Percentiles rank a stretch among this genome's conserved stretches.
Evolutionary conservation across 2,888 invertebrate species (phyloP).

Genomic region (Drosophila melanosoma): DNA sequence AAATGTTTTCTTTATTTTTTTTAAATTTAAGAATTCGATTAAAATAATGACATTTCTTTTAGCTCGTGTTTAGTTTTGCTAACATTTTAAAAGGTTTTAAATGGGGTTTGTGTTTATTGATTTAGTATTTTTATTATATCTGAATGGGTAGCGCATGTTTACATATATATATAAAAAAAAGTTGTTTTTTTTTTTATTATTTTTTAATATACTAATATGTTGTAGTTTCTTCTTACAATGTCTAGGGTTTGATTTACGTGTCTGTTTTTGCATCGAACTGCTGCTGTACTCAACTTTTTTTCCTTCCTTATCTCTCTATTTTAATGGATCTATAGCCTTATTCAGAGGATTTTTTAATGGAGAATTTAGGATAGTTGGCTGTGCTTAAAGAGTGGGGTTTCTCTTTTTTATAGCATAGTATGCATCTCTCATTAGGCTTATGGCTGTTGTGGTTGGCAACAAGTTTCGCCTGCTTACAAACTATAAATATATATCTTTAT

Average conservation of each 20-base stretch:
- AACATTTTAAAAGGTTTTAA: constrained; percentile 47
- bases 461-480: constrained; percentile 33
- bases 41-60: constrained; percentile 35
- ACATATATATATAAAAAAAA: constrained; percentile 31
- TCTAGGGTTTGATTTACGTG: constrained; percentile 44
- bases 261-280: not conserved
- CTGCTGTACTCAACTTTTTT: constrained; percentile 1
- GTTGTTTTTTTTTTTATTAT: not conserved
- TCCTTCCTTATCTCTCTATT: not conserved
- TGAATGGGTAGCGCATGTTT: constrained; percentile 19
- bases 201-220: constrained; percentile 12
- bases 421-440: constrained; percentile 52
- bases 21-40: constrained; percentile 29
- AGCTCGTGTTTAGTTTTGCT: constrained; percentile 24
- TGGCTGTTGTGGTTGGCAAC: constrained; percentile 51
- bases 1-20: constrained; percentile 3
- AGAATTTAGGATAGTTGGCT: constrained; percentile 22
- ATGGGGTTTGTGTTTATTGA: constrained; percentile 36
- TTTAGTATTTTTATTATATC: constrained; percentile 11
- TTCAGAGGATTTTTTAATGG: not conserved
- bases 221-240: constrained; percentile 33
- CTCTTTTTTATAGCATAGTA: constrained; percentile 11
- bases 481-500: constrained; percentile 29
- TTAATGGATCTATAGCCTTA: constrained; percentile 11
- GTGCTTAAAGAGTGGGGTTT: constrained; percentile 20